Conservation (phyloP, 2,888 invertebrate species). For the Unio pictorum region DNA sequence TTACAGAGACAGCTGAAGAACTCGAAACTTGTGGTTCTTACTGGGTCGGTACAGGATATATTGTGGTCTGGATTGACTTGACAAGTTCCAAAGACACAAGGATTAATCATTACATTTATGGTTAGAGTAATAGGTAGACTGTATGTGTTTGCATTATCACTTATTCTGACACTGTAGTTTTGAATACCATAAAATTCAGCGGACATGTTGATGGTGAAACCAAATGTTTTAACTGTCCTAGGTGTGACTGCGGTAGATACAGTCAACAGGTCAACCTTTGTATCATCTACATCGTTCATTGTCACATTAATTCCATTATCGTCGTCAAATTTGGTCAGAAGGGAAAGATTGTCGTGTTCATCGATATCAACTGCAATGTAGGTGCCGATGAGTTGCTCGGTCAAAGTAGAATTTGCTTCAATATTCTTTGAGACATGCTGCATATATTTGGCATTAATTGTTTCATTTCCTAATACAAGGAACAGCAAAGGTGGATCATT, state of each 20-base stretch:
- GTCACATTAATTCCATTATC: neutral
- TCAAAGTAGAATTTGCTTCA: slow-evolving; percentile 10
- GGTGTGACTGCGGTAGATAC: neutral
- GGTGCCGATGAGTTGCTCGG: slow-evolving; percentile 10
- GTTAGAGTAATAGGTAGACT: slow-evolving; percentile 8
- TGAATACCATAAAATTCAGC: slow-evolving; percentile 11
- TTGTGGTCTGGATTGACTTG: slow-evolving; percentile 4
- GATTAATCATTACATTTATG: slow-evolving; percentile 12
- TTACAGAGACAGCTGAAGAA: slow-evolving; percentile 29
- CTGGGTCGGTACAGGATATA: slow-evolving; percentile 19
- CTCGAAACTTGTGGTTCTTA: slow-evolving; percentile 27
- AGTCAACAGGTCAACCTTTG: neutral
- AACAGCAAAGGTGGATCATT: slow-evolving; percentile 20
- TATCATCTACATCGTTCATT: no score
- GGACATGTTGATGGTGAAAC: slow-evolving; percentile 1
- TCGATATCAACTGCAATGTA: slow-evolving; percentile 19
- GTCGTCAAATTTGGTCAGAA: neutral
- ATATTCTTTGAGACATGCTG: slow-evolving; percentile 3
- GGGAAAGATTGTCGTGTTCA: slow-evolving; percentile 7
- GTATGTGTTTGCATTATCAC: slow-evolving; percentile 9
- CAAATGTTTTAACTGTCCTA: neutral
- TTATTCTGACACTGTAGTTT: slow-evolving; percentile 6
- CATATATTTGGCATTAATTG: slow-evolving; percentile 1
- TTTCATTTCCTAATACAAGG: slow-evolving; percentile 5
- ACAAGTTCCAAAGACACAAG: slow-evolving; percentile 39